Conservation (phyloP, 2,888 invertebrate species). For the Caenorhabditis sp. region DNA sequence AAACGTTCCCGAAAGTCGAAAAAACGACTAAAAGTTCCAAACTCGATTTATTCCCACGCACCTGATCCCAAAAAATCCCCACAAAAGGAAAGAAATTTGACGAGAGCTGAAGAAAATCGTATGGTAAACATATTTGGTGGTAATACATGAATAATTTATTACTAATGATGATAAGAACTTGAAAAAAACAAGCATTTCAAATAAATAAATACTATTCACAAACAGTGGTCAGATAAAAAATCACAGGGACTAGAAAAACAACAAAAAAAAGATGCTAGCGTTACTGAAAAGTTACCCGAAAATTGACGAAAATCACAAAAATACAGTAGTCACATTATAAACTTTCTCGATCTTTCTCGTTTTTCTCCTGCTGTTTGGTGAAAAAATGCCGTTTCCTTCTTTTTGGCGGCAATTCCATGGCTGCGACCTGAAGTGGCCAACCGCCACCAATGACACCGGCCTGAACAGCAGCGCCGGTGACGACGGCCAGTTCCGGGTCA, state of each 20-base stretch:
- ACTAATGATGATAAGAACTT: background rate
- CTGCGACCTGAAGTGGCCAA: conserved; percentile 74
- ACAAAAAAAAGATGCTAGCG: background rate
- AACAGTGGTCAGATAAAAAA: background rate
- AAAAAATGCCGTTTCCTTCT: conserved; percentile 67
- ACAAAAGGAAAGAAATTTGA: background rate
- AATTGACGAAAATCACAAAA: background rate
- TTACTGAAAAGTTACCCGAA: background rate
- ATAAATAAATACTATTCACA: conserved; percentile 6
- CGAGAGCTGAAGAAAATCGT: conserved; percentile 19
- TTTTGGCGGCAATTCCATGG: conserved; percentile 65
- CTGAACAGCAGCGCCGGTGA: conserved; percentile 74
- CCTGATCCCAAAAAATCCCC: background rate
- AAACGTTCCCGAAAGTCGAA: background rate
- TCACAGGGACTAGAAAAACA: no score
- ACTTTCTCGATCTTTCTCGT: conserved; percentile 35
- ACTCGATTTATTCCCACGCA: background rate
- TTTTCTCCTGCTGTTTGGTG: conserved; percentile 48
- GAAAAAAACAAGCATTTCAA: conserved; percentile 8
- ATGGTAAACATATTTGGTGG: conserved; percentile 25
- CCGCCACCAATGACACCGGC: conserved; percentile 75
- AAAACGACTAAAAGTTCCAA: background rate
- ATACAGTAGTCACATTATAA: conserved; percentile 1
- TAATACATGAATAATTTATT: background rate
- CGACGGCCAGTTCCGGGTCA: conserved; percentile 75